Evolutionary conservation across 2,888 invertebrate species (phyloP).

Genomic region (Lasioglossum oenotherae): DNA sequence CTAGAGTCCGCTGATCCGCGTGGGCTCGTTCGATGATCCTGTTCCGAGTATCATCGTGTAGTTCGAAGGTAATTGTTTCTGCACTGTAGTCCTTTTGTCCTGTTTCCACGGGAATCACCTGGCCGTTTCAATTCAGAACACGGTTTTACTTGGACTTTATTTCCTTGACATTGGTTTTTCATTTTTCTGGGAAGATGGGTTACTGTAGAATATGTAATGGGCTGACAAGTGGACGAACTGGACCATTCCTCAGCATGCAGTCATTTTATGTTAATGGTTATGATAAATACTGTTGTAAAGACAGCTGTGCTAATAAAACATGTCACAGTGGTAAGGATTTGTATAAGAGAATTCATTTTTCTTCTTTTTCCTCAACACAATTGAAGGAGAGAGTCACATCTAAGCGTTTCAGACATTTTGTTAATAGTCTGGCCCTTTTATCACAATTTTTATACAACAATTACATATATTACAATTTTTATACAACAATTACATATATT

Average conservation of each 20-base stretch:
- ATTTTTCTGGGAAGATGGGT: not conserved
- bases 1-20: conserved; percentile 5
- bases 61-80: not conserved
- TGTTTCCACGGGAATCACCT: not conserved
- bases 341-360: too few relatives aligned
- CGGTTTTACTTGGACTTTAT: not conserved
- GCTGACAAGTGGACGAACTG: not conserved
- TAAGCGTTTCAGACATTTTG: too few relatives aligned
- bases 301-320: too few relatives aligned
- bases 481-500: too few relatives aligned
- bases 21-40: not conserved
- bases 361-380: too few relatives aligned
- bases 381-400: too few relatives aligned
- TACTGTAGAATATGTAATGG: not conserved
- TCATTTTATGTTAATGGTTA: not conserved
- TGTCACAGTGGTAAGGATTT: too few relatives aligned
- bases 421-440: too few relatives aligned
- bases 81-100: not conserved
- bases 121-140: not conserved
- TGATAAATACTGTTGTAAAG: too few relatives aligned
- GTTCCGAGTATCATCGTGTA: conserved; percentile 1
- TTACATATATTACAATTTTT: too few relatives aligned
- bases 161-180: not conserved
- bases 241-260: not conserved
- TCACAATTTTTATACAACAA: too few relatives aligned